Percentiles rank a stretch among this genome's conserved stretches.
These are phyloP conservation scores for Hipposideros armiger DNA, from an alignment of 2,113 vertebrate genomes.

Conservation along the genomic window DNA sequence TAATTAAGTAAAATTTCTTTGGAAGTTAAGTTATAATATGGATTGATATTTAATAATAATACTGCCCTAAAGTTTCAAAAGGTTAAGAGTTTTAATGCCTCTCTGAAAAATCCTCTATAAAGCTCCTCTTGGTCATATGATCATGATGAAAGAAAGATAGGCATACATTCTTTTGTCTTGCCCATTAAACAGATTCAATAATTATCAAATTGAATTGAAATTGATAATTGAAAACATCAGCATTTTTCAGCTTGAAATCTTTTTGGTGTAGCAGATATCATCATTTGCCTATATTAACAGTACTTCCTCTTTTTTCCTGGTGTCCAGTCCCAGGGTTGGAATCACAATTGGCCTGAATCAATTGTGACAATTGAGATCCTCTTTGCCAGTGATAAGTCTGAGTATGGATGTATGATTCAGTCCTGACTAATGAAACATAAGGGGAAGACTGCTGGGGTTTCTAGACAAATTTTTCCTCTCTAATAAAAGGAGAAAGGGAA, in stretches of 20 bases:
- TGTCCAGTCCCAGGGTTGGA: neutral
- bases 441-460: neutral
- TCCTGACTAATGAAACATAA: neutral
- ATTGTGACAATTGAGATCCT: neutral
- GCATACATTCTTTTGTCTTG: conserved; percentile 19
- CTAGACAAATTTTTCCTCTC: neutral
- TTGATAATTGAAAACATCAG: conserved; percentile 38
- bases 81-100: neutral
- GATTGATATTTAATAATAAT: conserved; percentile 43
- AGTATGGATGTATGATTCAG: neutral
- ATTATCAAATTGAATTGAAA: conserved; percentile 53
- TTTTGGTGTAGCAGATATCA: neutral
- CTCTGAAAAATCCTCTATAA: conserved; percentile 13
- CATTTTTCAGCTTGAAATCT: conserved; percentile 55
- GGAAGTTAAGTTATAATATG: conserved; percentile 44
- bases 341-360: neutral
- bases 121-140: neutral
- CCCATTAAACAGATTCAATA: conserved; percentile 1
- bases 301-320: neutral
- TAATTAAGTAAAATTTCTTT: conserved; percentile 62
- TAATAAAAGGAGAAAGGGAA: neutral
- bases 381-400: neutral
- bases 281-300: neutral
- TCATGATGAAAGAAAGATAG: neutral
- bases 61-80: conserved; percentile 10